phyloP scores from a whole-genome alignment of 2,113 vertebrate genomes.

The Cathartes aura region DNA sequence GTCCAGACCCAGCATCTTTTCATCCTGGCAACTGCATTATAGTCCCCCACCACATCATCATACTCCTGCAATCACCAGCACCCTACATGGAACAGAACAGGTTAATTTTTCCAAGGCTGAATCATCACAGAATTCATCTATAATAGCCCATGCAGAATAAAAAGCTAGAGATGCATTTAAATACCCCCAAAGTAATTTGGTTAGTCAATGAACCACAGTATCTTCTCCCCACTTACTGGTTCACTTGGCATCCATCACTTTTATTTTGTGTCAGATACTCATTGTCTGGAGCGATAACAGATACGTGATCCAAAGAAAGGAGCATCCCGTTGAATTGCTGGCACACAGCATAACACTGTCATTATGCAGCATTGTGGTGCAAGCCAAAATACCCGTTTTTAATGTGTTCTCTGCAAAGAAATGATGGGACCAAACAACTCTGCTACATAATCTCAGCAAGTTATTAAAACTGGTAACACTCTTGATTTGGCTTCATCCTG shows the following conservation, averaged over 20 bases:
- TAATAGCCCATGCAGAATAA: slow-evolving; percentile 60
- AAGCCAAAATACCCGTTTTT: slow-evolving; percentile 40
- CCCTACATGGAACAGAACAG: not conserved
- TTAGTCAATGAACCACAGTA: slow-evolving; percentile 71
- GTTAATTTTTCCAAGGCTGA: slow-evolving; percentile 56
- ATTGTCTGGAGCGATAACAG: slow-evolving; percentile 66
- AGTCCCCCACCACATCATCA: not conserved
- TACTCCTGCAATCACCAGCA: not conserved
- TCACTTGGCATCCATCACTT: slow-evolving; percentile 71
- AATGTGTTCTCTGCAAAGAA: slow-evolving; percentile 35
- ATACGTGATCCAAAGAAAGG: slow-evolving; percentile 53
- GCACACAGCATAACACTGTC: slow-evolving; percentile 32
- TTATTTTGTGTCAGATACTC: slow-evolving; percentile 76
- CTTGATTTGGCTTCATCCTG: not conserved
- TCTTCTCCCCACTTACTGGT: slow-evolving; percentile 58
- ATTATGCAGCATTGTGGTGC: not conserved
- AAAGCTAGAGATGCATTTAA: slow-evolving; percentile 69
- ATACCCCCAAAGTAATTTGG: slow-evolving; percentile 73
- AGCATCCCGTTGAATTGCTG: slow-evolving; percentile 55
- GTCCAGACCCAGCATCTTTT: not conserved
- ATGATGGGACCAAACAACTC: not conserved
- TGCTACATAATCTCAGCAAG: not conserved
- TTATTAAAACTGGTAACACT: slow-evolving; percentile 11
- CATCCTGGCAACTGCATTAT: not conserved
- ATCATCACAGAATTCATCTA: slow-evolving; percentile 58